Evolutionary conservation across 1,140 invertebrate genomes (phyloP), one percentile per base, ranked within the genome.

Genomic region (Tigriopus japonicus): DNA sequence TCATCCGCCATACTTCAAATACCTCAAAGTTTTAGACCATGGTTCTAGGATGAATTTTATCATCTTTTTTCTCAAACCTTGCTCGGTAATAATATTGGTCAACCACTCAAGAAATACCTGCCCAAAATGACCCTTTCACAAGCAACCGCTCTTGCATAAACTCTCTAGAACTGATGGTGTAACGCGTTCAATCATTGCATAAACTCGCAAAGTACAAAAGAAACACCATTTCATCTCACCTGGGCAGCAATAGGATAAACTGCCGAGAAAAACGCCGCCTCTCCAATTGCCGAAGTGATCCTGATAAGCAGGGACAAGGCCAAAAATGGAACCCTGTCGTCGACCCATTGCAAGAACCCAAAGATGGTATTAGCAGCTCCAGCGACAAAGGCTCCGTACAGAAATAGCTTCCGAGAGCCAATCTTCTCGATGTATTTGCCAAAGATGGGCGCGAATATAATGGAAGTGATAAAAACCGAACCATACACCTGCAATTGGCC

Each of bases 271-370:
- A 92, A 92, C 1, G 87, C 87, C 0, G 90, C 88, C 67, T 89
- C 87, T 21, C 89, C 90, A 72, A 90, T 74, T 0, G 90, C 91
- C 72, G 93, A 89, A n/a, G 91, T 71, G 63, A 88, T 86, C 62
- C 91, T 76, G 59, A 92, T 84, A 1, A 82, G 65, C 70, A 95
- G 90, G 63, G 87, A 90, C 56, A 90, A 74, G 12, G 81, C 77
- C 64, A 94, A 87, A 71, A 94, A 96, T 0, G 81, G 75, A 56
- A 78, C 77, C 60, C 87, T 85, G 10, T 81, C 81, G 17, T 88
- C 76, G 35, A 88, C 77, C 70, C 80, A 83, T 68, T 91, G 87
- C 56, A 90, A 70, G 42, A 87, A 75, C 13, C 84, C 84, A 69
- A 66, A 76, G 35, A 58, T 68, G 67, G 63, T 65, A 73, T 66